Evolutionary conservation across 2,113 vertebrate genomes (phyloP), one percentile per base, ranked within the genome.

Genomic region (Ceyx margarethae): DNA sequence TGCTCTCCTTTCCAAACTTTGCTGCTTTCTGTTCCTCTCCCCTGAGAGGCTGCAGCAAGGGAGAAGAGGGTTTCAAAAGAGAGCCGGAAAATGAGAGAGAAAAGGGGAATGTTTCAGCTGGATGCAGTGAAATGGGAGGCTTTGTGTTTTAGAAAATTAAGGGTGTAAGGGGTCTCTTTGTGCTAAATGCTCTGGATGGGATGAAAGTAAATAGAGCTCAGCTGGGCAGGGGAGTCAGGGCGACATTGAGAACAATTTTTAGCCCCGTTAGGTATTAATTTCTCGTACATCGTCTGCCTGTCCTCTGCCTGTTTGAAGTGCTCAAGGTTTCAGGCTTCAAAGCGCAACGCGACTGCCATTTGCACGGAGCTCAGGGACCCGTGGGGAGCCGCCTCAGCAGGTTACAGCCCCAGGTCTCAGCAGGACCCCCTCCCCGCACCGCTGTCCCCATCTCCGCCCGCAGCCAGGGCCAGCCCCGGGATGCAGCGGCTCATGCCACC

Each of bases 191-290:
- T 96, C 78, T 16, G 83, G 81, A 81, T 86, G 90, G 94, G 94
- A 95, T 85, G 81, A 97, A 97, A 96, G 96, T 95, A 96, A 97
- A 97, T 84, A 96, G 93, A 95, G 89, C 94, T 96, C 89, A 92
- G 86, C 88, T 50, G 94, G 96, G 93, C 87, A 90, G 89, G 93
- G 89, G 96, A 96, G 95, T 95, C 65, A 73, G 95, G 93, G 95
- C 68, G 91, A 94, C 95, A 94, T 2, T 13, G 77, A 95, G 92
- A 96, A 91, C 91, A 81, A 96, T 94, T 97, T 97, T 96, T 95
- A 97, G 96, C 94, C 90, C 96, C 9, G 94, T 96, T 96, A 97
- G 97, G 86, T 96, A 97, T 97, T 97, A 97, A 97, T 98, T 97
- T 97, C 96, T 92, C 92, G 43, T 89, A 93, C 91, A 97, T 97